Conservation (phyloP, 2,888 invertebrate genomes). For the Leptura quadrifasciata region DNA sequence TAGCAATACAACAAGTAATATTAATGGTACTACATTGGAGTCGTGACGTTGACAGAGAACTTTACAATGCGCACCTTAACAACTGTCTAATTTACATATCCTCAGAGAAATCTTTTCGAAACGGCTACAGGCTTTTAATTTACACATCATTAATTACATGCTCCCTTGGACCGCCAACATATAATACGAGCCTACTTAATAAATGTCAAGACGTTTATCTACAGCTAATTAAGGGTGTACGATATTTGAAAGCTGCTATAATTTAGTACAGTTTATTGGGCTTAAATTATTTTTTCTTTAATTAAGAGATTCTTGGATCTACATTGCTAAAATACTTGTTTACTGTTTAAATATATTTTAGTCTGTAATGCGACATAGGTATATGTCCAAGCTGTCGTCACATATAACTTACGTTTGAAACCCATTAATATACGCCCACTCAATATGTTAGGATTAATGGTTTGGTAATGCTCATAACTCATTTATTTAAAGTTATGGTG, state of each 20-base stretch:
- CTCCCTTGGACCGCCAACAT: slow-evolving; percentile 62
- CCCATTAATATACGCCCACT: neutral
- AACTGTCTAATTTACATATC: slow-evolving; percentile 73
- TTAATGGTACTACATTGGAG: slow-evolving; percentile 64
- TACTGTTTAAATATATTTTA: slow-evolving; percentile 50
- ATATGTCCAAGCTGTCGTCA: neutral
- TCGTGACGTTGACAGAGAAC: slow-evolving; percentile 71
- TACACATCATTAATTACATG: slow-evolving; percentile 71
- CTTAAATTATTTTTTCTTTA: slow-evolving; percentile 59
- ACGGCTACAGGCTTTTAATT: slow-evolving; percentile 73
- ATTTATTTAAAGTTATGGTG: neutral
- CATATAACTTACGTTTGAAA: neutral
- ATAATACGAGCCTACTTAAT: slow-evolving; percentile 63
- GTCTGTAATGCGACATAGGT: neutral
- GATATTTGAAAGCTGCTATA: slow-evolving; percentile 69
- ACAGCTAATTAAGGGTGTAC: slow-evolving; percentile 72
- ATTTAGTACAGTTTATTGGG: slow-evolving; percentile 68
- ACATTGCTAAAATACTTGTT: slow-evolving; percentile 67
- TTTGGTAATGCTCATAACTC: neutral
- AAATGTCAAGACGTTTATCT: slow-evolving; percentile 70
- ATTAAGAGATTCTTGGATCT: slow-evolving; percentile 65
- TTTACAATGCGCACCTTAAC: slow-evolving; percentile 72
- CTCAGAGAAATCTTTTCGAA: slow-evolving; percentile 71
- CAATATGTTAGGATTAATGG: neutral
- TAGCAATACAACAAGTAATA: slow-evolving; percentile 63